Base-by-base conservation (phyloP, 2,113 vertebrate species). In the Sapajus apella region DNA sequence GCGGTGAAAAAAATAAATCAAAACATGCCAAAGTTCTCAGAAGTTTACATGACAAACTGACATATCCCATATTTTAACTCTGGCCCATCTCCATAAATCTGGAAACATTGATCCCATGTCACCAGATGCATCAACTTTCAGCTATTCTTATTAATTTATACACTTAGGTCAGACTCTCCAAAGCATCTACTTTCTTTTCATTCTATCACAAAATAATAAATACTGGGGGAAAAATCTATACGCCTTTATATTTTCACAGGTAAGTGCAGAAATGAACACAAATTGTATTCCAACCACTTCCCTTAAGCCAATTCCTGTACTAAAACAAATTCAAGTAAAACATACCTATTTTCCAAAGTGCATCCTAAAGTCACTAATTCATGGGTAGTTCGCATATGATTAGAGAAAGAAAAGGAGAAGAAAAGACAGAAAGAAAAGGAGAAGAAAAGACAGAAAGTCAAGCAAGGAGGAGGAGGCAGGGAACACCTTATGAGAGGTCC, bases 271-370 rank as follows among this genome's bases (percentile, higher is more conserved):
- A 66, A 21, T 27, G 37, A 80, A 75, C 20, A 23, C 18, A 70
- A 40, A 76, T 1, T 11, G 17, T 9, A 14, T 8, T 0, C 2
- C 3, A 37, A 8, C 3, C 0, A 0, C 25, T 75, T 80, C 72
- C 43, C 21, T 30, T 17, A 12, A 37, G 13, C 45, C n/a, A 55
- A 40, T 25, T 58, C 52, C 21, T 27, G n/a, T 6, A 56, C 17
- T 35, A 61, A 72, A 87, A 68, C 35, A 58, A 89, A 85, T 14
- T 55, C 18, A n/a, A 83, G 37, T 73, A 10, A 72, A 30, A 9
- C 1, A 21, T 35, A 20, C 80, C 27, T 66, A 5, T 37, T 79
- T 85, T 40, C 77, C 12, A 50, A 37, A 82, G 20, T 25, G 18
- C 12, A 14, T 23, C 61, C 25, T 66, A 18, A 43, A 27, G 52